A percentile compares a stretch with the other conserved stretches of the same genome.
phyloP scores from a whole-genome alignment of 2,113 vertebrate species.

The Bungarus multicinctus region DNA sequence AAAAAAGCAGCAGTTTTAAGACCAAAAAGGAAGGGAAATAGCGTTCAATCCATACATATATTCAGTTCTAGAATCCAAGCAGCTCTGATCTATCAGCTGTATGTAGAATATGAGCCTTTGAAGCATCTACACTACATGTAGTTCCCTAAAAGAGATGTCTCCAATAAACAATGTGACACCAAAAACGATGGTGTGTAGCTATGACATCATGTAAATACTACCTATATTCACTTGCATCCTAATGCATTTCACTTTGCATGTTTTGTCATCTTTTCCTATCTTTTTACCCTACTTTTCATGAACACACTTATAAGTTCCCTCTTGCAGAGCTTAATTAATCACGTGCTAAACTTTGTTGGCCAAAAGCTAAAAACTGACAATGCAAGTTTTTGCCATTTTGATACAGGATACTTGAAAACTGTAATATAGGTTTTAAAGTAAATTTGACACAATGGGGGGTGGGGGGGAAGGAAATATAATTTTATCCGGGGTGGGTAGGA shows the following conservation, averaged over 20 bases:
- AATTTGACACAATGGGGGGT: not conserved
- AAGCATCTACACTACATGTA: not conserved
- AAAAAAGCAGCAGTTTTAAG: not conserved
- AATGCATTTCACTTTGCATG: not conserved
- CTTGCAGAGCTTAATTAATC: not conserved
- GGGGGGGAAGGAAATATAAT: not conserved
- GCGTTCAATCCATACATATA: not conserved
- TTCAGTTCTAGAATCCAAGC: not conserved
- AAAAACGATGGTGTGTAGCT: not conserved
- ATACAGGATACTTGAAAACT: not conserved
- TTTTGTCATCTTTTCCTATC: not conserved
- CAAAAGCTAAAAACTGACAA: not conserved
- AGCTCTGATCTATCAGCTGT: not conserved
- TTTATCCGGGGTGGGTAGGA: not conserved
- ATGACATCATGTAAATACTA: not conserved
- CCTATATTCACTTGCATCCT: not conserved
- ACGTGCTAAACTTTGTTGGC: not conserved
- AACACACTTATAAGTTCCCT: not conserved
- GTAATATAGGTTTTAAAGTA: not conserved
- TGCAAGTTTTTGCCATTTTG: not conserved
- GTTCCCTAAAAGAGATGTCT: not conserved
- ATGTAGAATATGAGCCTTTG: not conserved
- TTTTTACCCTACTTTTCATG: not conserved
- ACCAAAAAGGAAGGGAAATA: not conserved
- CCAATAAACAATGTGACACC: not conserved